Evolutionary conservation across 2,113 vertebrate genomes (phyloP), one percentile per base, ranked within the genome.

Genomic region (Jacana jacana): DNA sequence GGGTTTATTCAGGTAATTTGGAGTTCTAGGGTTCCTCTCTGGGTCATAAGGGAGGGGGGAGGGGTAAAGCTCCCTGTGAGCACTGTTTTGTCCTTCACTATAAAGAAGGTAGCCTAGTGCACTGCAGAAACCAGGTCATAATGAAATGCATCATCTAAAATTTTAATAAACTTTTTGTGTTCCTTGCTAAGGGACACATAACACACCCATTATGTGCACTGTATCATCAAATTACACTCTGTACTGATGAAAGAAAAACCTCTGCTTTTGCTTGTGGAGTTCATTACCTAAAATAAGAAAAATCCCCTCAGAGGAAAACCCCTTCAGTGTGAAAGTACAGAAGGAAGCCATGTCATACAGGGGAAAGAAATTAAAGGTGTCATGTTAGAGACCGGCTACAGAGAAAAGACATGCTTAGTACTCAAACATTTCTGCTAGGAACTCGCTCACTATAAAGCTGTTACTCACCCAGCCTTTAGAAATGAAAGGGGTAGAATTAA

Each of bases 161-260:
- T 55, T 79, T 89, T 89, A 95, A 95, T 88, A 82, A 91, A 86
- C 58, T 85, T 91, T 79, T 73, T 86, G 78, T 94, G 71, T 42
- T 95, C 55, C 60, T 70, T 89, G 55, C 83, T 95, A 52, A 88
- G 78, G 60, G 66, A 64, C 69, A 94, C 16, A 5, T 25, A 89
- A 76, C 64, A 79, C 31, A 49, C 13, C 37, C 63, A 78, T 81
- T 92, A 73, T 10, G 30, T 39, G 85, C 58, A 73, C 39, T 8
- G 28, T 40, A 72, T 33, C 8, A 4, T 58, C 80, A 65, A 44
- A 95, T 19, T 64, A 69, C 66, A 63, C 60, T 46, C 44, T 51
- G 27, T 46, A 49, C 12, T 46, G 31, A 75, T 46, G 19, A 94
- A 91, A 88, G 54, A 49, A 70, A 90, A 84, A 65, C 2, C 14